A percentile compares a stretch with the other conserved stretches of the same genome.
Evolutionary conservation across 2,113 vertebrate species (phyloP).

Genomic region (Isichthys henryi): DNA sequence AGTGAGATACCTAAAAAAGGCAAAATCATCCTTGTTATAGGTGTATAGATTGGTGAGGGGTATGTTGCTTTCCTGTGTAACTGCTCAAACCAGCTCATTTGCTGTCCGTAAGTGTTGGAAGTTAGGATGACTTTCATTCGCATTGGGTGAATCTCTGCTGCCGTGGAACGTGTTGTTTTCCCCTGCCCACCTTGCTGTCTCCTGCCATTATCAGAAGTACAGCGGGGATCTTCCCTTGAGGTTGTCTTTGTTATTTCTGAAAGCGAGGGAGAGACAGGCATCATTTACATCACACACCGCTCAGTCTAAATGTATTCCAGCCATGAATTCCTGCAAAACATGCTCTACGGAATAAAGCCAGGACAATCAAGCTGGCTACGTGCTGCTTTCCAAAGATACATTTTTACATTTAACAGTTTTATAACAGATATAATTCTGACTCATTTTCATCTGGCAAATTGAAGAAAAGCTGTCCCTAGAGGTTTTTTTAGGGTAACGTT

Average conservation of each 20-base stretch:
- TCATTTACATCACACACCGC: constrained; percentile 48
- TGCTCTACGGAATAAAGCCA: constrained; percentile 23
- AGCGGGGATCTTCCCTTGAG: constrained; percentile 37
- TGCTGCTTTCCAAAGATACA: constrained; percentile 17
- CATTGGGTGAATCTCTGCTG: neutral
- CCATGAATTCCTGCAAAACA: constrained; percentile 18
- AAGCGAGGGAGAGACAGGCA: constrained; percentile 49
- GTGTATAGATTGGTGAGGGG: neutral
- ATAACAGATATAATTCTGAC: neutral
- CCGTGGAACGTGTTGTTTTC: neutral
- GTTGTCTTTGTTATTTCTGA: constrained; percentile 37
- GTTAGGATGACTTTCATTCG: neutral
- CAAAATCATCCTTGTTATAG: neutral
- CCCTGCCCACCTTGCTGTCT: constrained; percentile 46
- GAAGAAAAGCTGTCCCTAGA: neutral
- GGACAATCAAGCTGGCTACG: constrained; percentile 20
- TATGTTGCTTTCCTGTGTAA: neutral
- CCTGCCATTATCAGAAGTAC: constrained; percentile 39
- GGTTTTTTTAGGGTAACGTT: neutral
- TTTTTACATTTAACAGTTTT: constrained; percentile 3
- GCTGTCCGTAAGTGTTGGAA: neutral
- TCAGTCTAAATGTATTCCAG: constrained; percentile 34
- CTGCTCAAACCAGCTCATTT: neutral
- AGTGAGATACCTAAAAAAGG: neutral
- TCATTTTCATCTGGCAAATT: neutral